Base-by-base conservation (phyloP, 2,888 invertebrate species). In the Drosophila infuscata region DNA sequence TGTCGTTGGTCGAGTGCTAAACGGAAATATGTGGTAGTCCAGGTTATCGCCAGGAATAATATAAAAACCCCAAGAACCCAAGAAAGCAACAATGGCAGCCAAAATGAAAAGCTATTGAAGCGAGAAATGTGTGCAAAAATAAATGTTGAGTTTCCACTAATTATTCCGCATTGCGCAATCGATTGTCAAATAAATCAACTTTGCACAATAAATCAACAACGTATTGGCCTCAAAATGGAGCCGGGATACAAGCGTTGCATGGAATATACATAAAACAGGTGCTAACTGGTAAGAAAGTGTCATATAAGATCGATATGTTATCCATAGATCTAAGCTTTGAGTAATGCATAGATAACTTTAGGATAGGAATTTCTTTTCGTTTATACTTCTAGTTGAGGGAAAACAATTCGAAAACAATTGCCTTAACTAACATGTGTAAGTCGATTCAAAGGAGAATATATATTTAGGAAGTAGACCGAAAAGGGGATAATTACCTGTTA, bases 11-110 rank as follows among this genome's bases (percentile, higher is more conserved):
- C 81, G 77, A 82, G 84, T 76, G 83, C 74, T 80, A 80, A 90
- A 82, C 85, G 88, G 85, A 85, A 85, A 89, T 85, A 85, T 89
- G 89, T 88, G 87, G 80, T 85, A 85, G 81, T 81, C 78, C 88
- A 57, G 70, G 83, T 69, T 83, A 81, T 86, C 83, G 78, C 73
- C 80, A 71, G 48, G 70, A 69, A 58, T 57, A 69, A 79, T 35
- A 54, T 63, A 52, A 70, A 65, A 60, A 29, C 43, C 43, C 20
- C 25, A 60, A 60, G 51, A 36, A 43, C 64, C 49, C 38, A 52
- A 71, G 53, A 38, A 72, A 67, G 62, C 78, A 76, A 76, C 78
- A 79, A 79, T 79, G 71, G 43, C 59, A 53, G n/a, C 36, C 73
- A 58, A 77, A 77, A 73, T 77, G 73, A 63, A 74, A 74, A 61